phyloP scores from a whole-genome alignment of 2,113 vertebrate genomes.

The Dascyllus trimaculatus region DNA sequence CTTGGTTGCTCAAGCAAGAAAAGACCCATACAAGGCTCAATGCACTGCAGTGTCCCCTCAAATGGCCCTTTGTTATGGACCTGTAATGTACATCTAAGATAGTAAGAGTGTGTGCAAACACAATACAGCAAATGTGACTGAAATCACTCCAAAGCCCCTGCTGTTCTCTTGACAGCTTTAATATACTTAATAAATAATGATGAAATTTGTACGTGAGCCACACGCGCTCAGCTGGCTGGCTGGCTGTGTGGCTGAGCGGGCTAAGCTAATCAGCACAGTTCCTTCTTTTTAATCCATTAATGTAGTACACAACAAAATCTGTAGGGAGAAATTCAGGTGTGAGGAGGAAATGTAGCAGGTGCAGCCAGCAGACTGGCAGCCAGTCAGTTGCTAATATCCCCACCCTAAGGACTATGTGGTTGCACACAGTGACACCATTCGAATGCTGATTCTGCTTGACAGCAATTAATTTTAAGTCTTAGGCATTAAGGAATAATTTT shows the following conservation, averaged over 20 bases:
- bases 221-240: conserved; percentile 53
- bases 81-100: background rate
- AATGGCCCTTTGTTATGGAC: background rate
- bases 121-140: conserved; percentile 16
- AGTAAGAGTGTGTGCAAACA: conserved; percentile 3
- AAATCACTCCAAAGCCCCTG: conserved; percentile 37
- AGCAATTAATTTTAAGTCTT: background rate
- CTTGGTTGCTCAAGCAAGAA: background rate
- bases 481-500: background rate
- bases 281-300: conserved; percentile 69
- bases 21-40: background rate
- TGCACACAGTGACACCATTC: background rate
- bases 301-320: conserved; percentile 54
- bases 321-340: conserved; percentile 51
- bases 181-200: conserved; percentile 66
- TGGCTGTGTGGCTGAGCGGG: conserved; percentile 38
- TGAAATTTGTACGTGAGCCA: conserved; percentile 53
- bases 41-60: background rate
- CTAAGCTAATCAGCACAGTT: conserved; percentile 70
- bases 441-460: background rate
- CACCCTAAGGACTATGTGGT: background rate
- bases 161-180: conserved; percentile 56
- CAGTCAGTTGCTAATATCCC: conserved; percentile 6
- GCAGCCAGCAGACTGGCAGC: conserved; percentile 20
- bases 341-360: conserved; percentile 38